These are phyloP conservation scores for Goniozus legneri DNA, from an alignment of 1,140 invertebrate species.

Conservation along the genomic window DNA sequence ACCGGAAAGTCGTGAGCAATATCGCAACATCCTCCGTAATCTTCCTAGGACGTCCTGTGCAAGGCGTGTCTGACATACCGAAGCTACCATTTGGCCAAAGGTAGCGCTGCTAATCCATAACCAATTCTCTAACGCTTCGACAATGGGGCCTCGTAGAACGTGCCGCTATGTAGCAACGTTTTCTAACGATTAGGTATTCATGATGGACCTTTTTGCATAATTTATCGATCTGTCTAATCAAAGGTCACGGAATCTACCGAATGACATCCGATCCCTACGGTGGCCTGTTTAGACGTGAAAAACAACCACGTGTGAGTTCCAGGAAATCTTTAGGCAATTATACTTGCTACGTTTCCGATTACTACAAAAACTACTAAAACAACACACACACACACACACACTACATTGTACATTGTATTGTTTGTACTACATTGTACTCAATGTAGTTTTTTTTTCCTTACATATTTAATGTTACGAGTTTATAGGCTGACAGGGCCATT, in stretches of 20 bases:
- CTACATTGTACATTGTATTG: too few relatives aligned
- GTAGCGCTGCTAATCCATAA: slow-evolving; percentile 16
- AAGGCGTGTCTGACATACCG: slow-evolving; percentile 16
- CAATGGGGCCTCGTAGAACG: slow-evolving; percentile 11
- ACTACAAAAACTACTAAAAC: too few relatives aligned
- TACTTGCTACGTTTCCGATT: too few relatives aligned
- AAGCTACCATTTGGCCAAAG: background rate
- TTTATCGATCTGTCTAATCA: background rate
- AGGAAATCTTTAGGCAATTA: too few relatives aligned
- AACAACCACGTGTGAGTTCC: too few relatives aligned
- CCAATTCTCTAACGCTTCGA: slow-evolving; percentile 22
- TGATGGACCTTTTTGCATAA: background rate
- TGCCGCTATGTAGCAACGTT: slow-evolving; percentile 18
- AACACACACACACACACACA: too few relatives aligned
- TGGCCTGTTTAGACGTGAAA: too few relatives aligned
- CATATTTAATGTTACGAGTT: too few relatives aligned
- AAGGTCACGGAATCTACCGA: background rate
- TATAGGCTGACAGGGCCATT: too few relatives aligned
- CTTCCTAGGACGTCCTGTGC: slow-evolving; percentile 5
- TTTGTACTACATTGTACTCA: too few relatives aligned
- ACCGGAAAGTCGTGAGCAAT: slow-evolving; percentile 13
- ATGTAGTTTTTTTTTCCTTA: too few relatives aligned
- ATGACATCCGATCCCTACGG: too few relatives aligned
- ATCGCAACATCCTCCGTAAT: slow-evolving; percentile 6
- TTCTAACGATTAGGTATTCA: slow-evolving; percentile 28